phyloP scores from a whole-genome alignment of 1,140 invertebrate genomes.

The Lepidotrigona ventralis region DNA sequence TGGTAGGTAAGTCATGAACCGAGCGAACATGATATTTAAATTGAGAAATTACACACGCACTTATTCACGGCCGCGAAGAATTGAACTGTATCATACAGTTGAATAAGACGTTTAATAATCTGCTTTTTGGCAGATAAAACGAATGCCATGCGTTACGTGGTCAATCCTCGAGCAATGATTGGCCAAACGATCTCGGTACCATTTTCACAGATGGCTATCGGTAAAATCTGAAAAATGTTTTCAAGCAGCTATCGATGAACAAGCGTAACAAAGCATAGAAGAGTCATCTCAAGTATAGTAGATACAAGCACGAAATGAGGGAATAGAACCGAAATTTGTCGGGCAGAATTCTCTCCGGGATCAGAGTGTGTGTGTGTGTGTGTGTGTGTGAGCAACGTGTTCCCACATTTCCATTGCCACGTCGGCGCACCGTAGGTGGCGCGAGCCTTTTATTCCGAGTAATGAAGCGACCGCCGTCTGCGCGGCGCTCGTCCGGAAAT shows the following conservation, averaged over 20 bases:
- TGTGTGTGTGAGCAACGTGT: not conserved
- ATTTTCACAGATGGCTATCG: not conserved
- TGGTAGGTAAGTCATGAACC: too few relatives aligned
- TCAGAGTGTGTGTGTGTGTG: not conserved
- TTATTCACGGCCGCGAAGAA: too few relatives aligned
- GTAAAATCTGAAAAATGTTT: not conserved
- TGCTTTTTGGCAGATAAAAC: too few relatives aligned
- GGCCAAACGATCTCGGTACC: not conserved
- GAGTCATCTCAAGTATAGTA: not conserved
- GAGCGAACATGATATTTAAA: too few relatives aligned
- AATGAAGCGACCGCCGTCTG: constrained; percentile 43
- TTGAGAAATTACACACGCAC: too few relatives aligned
- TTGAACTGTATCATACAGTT: too few relatives aligned
- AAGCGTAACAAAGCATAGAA: not conserved
- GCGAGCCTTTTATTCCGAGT: constrained; percentile 52
- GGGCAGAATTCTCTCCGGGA: too few relatives aligned
- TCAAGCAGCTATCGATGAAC: not conserved
- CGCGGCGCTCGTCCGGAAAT: constrained; percentile 56
- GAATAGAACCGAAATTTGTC: not conserved
- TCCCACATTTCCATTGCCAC: constrained; percentile 55
- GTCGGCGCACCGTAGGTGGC: constrained; percentile 47
- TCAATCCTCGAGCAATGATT: not conserved
- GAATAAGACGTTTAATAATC: too few relatives aligned
- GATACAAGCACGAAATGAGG: not conserved
- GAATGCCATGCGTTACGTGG: too few relatives aligned